Percentiles rank a stretch among this genome's conserved stretches.
phyloP scores from a whole-genome alignment of 2,797 vertebrate species.

The Myotis vivesi region DNA sequence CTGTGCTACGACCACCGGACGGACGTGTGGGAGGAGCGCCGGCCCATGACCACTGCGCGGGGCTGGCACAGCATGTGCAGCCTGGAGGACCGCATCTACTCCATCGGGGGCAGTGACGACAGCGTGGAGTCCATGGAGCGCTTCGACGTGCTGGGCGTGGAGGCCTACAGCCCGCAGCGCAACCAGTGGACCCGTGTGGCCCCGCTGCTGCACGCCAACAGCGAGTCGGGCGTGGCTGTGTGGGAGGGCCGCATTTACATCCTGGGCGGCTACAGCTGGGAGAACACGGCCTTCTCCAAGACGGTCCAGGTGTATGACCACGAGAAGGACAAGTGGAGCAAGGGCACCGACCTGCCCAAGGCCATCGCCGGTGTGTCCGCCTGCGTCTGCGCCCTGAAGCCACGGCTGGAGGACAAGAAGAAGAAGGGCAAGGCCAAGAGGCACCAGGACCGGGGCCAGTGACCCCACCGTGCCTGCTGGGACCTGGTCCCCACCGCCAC shows the following conservation, averaged over 20 bases:
- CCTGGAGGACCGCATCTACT: slow-evolving; percentile 90
- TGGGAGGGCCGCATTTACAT: slow-evolving; percentile 92
- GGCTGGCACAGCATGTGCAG: slow-evolving; percentile 99
- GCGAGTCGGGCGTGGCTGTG: slow-evolving; percentile 92
- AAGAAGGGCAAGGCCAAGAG: slow-evolving; percentile 84
- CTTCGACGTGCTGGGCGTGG: slow-evolving; percentile 93
- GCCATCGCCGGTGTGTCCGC: slow-evolving; percentile 93
- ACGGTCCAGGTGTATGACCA: slow-evolving; percentile 92
- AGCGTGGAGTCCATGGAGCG: slow-evolving; percentile 92
- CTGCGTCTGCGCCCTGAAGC: slow-evolving; percentile 90
- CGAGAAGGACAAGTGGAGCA: slow-evolving; percentile 89
- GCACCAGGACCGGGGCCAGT: slow-evolving; percentile 82
- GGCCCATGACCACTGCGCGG: slow-evolving; percentile 90
- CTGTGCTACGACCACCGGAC: slow-evolving; percentile 90
- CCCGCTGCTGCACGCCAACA: slow-evolving; percentile 91
- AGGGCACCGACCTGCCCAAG: slow-evolving; percentile 91
- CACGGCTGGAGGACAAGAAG: slow-evolving; percentile 85
- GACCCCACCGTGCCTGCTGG: slow-evolving; percentile 22
- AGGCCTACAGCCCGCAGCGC: slow-evolving; percentile 91
- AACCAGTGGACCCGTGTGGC: slow-evolving; percentile 93
- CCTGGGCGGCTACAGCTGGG: slow-evolving; percentile 97
- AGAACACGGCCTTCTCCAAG: slow-evolving; percentile 92
- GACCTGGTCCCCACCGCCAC: rapidly evolving
- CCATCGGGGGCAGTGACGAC: slow-evolving; percentile 94
- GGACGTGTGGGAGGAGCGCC: slow-evolving; percentile 90